Evolutionary conservation across 1,140 invertebrate genomes (phyloP).

Genomic region (Parapsyche elsis): DNA sequence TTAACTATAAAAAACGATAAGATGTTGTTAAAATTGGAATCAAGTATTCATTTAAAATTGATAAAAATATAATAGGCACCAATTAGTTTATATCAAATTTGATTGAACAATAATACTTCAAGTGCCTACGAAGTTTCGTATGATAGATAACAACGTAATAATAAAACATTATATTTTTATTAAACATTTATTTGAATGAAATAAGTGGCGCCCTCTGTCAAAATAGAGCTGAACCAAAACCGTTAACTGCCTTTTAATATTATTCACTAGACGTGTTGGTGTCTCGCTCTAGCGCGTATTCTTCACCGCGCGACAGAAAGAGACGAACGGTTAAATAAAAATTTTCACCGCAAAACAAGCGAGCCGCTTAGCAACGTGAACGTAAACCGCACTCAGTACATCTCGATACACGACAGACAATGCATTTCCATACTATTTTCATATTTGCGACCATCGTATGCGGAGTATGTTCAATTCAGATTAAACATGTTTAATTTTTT

Average conservation of each 20-base stretch:
- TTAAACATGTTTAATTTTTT: neutral
- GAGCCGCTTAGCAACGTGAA: neutral
- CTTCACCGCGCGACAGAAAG: constrained; percentile 4
- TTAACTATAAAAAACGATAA: too few relatives aligned
- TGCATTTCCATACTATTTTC: too few relatives aligned
- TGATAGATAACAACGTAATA: too few relatives aligned
- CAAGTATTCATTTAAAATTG: too few relatives aligned
- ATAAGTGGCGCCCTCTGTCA: constrained; percentile 44
- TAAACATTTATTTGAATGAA: constrained; percentile 26
- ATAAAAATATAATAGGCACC: too few relatives aligned
- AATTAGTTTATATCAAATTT: too few relatives aligned
- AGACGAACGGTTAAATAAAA: constrained; percentile 46
- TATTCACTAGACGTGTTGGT: constrained; percentile 34
- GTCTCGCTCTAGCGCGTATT: constrained; percentile 33
- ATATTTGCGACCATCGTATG: too few relatives aligned
- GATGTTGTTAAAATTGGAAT: too few relatives aligned
- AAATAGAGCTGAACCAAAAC: constrained; percentile 39
- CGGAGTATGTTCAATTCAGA: neutral
- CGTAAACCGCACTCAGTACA: constrained; percentile 28
- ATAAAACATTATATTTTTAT: too few relatives aligned
- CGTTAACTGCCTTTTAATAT: constrained; percentile 52
- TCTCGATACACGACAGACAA: too few relatives aligned
- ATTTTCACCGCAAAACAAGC: constrained; percentile 41
- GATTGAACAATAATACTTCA: too few relatives aligned
- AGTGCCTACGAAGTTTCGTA: too few relatives aligned